Conservation (phyloP, 2,888 invertebrate genomes). For the Drosophila suboccidentalis region DNA sequence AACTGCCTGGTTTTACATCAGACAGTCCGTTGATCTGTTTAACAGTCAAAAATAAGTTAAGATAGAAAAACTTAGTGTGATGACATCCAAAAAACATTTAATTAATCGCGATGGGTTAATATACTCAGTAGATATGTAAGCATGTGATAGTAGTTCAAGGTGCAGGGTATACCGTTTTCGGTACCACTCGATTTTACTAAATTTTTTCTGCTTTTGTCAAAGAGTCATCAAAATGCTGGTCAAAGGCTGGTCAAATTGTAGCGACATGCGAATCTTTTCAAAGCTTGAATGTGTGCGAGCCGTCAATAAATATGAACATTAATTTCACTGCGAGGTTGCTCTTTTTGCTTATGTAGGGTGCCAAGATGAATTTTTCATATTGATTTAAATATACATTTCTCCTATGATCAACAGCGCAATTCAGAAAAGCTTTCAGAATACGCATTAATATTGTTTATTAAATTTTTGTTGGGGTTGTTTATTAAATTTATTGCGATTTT, state of each 20-base stretch:
- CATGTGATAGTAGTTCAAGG: not conserved
- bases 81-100: not conserved
- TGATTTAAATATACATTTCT: not conserved
- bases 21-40: not conserved
- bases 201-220: constrained; percentile 38
- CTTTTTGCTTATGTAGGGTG: not conserved
- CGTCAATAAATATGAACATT: constrained; percentile 54
- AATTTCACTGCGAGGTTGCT: constrained; percentile 37
- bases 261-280: not conserved
- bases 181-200: not conserved
- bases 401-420: not conserved
- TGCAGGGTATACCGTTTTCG: not conserved
- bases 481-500: constrained; percentile 3
- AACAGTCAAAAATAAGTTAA: not conserved
- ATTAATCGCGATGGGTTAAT: not conserved
- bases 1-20: not conserved
- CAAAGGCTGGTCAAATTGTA: constrained; percentile 7
- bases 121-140: not conserved
- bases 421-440: not conserved
- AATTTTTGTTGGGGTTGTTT: not conserved
- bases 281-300: not conserved
- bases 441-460: not conserved
- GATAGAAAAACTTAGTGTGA: not conserved
- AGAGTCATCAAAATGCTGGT: constrained; percentile 51
- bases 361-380: not conserved